A percentile compares a stretch with the other conserved stretches of the same genome.
phyloP scores from a whole-genome alignment of 1,140 invertebrate species.

The Laupala kohalensis region DNA sequence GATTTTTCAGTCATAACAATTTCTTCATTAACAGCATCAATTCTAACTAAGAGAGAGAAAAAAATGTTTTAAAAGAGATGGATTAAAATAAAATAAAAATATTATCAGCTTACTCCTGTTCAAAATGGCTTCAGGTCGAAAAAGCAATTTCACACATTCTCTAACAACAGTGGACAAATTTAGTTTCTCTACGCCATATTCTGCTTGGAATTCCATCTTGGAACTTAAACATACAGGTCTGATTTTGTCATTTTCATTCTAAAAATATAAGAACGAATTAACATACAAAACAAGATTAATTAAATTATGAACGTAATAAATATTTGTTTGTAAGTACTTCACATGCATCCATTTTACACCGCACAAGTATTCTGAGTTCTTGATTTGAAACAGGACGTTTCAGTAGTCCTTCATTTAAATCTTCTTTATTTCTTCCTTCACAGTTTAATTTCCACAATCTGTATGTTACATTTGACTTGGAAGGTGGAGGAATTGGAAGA shows the following conservation, averaged over 20 bases:
- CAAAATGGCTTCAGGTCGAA: slow-evolving; percentile 29
- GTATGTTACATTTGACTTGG: slow-evolving; percentile 25
- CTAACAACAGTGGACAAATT: slow-evolving; percentile 28
- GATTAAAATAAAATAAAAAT: too few species aligned
- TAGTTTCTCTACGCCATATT: slow-evolving; percentile 29
- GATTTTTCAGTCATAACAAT: slow-evolving; percentile 29
- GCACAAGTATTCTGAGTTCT: slow-evolving; percentile 29
- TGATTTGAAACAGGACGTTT: slow-evolving; percentile 21
- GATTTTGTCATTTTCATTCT: not conserved
- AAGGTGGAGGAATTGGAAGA: not conserved
- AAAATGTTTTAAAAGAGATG: not conserved
- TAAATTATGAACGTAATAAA: not conserved
- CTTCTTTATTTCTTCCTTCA: slow-evolving; percentile 19
- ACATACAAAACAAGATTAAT: not conserved
- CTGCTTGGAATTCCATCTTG: slow-evolving; percentile 34
- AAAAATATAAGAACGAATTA: not conserved
- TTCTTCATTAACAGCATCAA: slow-evolving; percentile 23
- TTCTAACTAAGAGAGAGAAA: slow-evolving; percentile 24
- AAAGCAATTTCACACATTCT: slow-evolving; percentile 31
- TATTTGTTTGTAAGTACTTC: slow-evolving; percentile 21
- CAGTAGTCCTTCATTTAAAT: slow-evolving; percentile 19
- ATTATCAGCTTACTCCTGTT: slow-evolving; percentile 27
- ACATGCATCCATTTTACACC: slow-evolving; percentile 30
- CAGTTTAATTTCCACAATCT: slow-evolving; percentile 30
- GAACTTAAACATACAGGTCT: slow-evolving; percentile 21